Evolutionary conservation across 1,140 invertebrate species (phyloP).

Genomic region (Pteromalus puparum): DNA sequence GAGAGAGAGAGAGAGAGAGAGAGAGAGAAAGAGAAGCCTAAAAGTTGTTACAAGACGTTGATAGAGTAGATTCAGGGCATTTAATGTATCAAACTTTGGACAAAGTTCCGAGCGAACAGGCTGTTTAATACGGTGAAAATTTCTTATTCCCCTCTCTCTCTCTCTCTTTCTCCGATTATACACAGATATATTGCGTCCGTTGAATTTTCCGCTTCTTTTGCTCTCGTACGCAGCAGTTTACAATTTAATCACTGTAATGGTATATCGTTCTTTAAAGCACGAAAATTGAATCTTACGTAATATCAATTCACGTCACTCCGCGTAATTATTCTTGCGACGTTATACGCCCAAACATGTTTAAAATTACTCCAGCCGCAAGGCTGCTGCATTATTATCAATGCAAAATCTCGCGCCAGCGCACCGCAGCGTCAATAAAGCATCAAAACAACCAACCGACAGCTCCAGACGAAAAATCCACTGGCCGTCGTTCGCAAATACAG

Average conservation of each 20-base stretch:
- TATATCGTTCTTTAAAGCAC: neutral
- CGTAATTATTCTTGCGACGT: neutral
- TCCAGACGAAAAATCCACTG: neutral
- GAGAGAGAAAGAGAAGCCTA: neutral
- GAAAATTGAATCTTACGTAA: neutral
- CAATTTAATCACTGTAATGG: neutral
- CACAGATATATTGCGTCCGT: no score
- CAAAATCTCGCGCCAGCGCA: neutral
- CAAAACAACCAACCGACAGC: no score
- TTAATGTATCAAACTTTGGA: slow-evolving; percentile 33
- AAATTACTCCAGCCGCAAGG: neutral
- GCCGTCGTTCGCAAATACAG: no score
- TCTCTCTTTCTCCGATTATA: neutral
- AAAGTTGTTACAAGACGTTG: slow-evolving; percentile 29
- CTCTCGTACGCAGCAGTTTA: neutral
- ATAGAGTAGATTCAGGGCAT: slow-evolving; percentile 27
- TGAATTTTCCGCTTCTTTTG: neutral
- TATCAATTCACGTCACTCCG: neutral
- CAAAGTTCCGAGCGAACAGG: neutral
- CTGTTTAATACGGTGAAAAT: slow-evolving; percentile 2
- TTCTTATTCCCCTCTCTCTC: slow-evolving; percentile 6
- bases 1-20: neutral
- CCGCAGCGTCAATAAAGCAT: neutral
- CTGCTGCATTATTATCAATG: neutral
- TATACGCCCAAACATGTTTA: neutral